Base-by-base conservation (phyloP, 2,113 vertebrate species). In the Cephalopholis sonnerati region DNA sequence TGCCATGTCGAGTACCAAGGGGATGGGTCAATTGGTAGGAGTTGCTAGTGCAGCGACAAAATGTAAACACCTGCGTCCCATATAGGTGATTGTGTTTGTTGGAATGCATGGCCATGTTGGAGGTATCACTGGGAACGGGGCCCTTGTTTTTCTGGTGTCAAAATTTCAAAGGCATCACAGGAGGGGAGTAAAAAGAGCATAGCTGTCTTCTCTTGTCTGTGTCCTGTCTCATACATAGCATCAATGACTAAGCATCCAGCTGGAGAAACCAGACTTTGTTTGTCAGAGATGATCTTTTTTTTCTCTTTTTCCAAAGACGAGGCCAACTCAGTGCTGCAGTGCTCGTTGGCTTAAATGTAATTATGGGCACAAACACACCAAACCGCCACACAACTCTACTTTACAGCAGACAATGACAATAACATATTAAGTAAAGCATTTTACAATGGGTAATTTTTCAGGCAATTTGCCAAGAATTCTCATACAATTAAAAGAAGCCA, bases 401-500 rank as follows among this genome's bases (percentile, higher is more conserved):
- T 5, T 32, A 46, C 65, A 77, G 44, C 59, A 13, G 6, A 25
- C 16, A 0, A 39, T 83, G 48, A 50, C 63, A 87, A 87, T 87
- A 85, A 75, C 74, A 88, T 85, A 80, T 89, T 88, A 87, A 86
- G 69, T 85, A 76, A 80, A 82, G 36, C 65, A 68, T 51, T 74
- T 87, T 53, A 58, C 61, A 75, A 9, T 67, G 72, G 62, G 79
- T 74, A 59, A 76, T 85, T 86, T 69, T 81, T 79, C 25, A 78
- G 82, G 84, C 82, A 74, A 50, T 80, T 85, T 85, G 68, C 82
- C 85, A 89, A 79, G 46, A 44, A 80, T 79, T 81, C 66, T 74
- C 24, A 70, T 69, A 62, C 69, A 90, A 86, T 85, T 82, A 85
- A 85, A 86, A 81, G 11, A 78, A 78, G 9, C 46, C 51, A 50